Base-by-base conservation (phyloP, 2,113 vertebrate genomes). In the Sisor rabdophorus region DNA sequence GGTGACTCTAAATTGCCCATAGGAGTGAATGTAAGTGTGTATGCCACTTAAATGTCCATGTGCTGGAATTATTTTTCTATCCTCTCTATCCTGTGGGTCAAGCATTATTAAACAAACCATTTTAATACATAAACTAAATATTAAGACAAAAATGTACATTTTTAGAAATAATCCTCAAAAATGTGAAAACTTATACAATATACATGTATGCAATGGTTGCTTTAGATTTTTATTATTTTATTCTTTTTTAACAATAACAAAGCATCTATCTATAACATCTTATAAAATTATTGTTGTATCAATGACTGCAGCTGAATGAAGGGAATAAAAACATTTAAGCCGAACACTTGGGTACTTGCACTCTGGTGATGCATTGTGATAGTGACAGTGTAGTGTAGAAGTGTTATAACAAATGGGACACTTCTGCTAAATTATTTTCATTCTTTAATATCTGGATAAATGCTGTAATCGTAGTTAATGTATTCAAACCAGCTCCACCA, bases 351-450 rank as follows among this genome's bases (percentile, higher is more conserved):
- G 24, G 65, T 30, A 30, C 24, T 30, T 30, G 65, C 47, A 52
- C 24, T 52, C 24, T 69, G 47, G 6, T 69, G 65, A 69, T 30
- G 65, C 52, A 69, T 69, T 69, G 47, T 52, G 65, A 69, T 69
- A 69, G 65, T 69, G 47, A 4, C 65, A 52, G 65, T 52, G 44
- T 68, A 68, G 44, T 68, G n/a, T 47, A 63, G 60, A 19, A 47
- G 36, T 47, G n/a, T 67, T 67, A 50, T 69, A 50, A 50, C 44
- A 67, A 67, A 67, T 67, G 22, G 15, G 24, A 52, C 47, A 52
- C 24, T 69, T 48, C 47, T 52, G 47, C 52, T 69, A 24, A 28
- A 52, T 52, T 69, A 24, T 28, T 69, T 69, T 69, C 24, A 69
- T 69, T 52, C 47, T 69, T 47, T 30, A 9, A 69, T 47, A 15